Conservation (phyloP, 2,797 vertebrate species). For the Microctenopoma steveboyesi region DNA sequence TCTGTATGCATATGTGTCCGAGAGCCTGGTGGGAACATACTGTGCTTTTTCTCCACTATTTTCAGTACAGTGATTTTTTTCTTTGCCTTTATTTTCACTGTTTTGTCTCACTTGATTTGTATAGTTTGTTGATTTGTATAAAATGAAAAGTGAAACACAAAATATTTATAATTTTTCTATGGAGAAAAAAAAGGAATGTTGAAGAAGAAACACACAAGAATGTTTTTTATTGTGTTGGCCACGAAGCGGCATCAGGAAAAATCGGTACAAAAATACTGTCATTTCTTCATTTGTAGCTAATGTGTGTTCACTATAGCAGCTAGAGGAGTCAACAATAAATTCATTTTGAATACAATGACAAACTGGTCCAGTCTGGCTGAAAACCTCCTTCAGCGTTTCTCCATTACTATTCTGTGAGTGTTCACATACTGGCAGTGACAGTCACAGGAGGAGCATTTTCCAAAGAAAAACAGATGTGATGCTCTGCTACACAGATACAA, state of each 20-base stretch:
- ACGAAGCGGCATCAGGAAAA: slow-evolving; percentile 85
- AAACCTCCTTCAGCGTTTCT: slow-evolving; percentile 48
- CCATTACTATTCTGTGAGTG: slow-evolving; percentile 63
- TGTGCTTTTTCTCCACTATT: slow-evolving; percentile 50
- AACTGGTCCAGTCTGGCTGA: slow-evolving; percentile 79
- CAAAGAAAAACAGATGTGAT: slow-evolving; percentile 39
- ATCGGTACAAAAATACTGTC: slow-evolving; percentile 89
- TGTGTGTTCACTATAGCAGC: slow-evolving; percentile 87
- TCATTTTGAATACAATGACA: slow-evolving; percentile 90
- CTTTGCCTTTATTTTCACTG: slow-evolving; percentile 89
- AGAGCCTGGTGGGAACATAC: slow-evolving; percentile 53
- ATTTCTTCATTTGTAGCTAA: slow-evolving; percentile 93
- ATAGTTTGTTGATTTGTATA: slow-evolving; percentile 82
- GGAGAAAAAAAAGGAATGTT: slow-evolving; percentile 73
- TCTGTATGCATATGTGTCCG: slow-evolving; percentile 53
- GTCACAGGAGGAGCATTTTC: slow-evolving; percentile 37
- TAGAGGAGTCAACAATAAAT: slow-evolving; percentile 89
- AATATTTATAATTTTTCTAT: slow-evolving; percentile 91
- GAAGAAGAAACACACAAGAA: slow-evolving; percentile 76
- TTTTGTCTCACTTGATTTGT: slow-evolving; percentile 85
- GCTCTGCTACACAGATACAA: slow-evolving; percentile 27
- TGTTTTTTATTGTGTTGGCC: slow-evolving; percentile 99
- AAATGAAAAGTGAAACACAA: slow-evolving; percentile 88
- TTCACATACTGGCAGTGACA: slow-evolving; percentile 50
- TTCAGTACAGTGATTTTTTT: slow-evolving; percentile 75